Evolutionary conservation across 64 coral and sea anemone genomes (phyloP), one percentile per base, ranked within the genome.

Genomic region (Montipora cactus): DNA sequence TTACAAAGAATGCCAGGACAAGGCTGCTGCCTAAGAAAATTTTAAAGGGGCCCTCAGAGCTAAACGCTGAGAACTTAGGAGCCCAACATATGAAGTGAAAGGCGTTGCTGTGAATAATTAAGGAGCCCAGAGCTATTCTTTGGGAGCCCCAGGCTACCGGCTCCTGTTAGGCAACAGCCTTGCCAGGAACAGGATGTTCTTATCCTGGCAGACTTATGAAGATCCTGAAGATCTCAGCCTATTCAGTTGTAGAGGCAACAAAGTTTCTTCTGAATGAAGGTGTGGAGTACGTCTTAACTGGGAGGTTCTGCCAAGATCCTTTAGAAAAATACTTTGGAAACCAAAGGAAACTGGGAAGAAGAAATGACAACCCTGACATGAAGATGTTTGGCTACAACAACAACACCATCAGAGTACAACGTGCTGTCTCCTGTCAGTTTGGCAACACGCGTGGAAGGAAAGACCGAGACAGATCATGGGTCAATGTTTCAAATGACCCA

Each of bases 121-220:
- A n/a, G n/a, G n/a, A n/a, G n/a, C n/a, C n/a, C n/a, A n/a, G n/a
- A n/a, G n/a, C n/a, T n/a, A n/a, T n/a, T n/a, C n/a, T n/a, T n/a
- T n/a, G n/a, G n/a, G n/a, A n/a, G n/a, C n/a, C n/a, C n/a, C n/a
- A n/a, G n/a, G n/a, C n/a, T n/a, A n/a, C n/a, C n/a, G n/a, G n/a
- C n/a, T n/a, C n/a, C n/a, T n/a, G n/a, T n/a, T n/a, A n/a, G n/a
- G n/a, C n/a, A n/a, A n/a, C n/a, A n/a, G n/a, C n/a, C n/a, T n/a
- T n/a, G n/a, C n/a, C n/a, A 87, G 84, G 47, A 87, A 67, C 68
- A 87, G 68, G 15, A 73, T 87, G 84, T 87, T 68, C 55, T 7
- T 92, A 15, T 92, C 91, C 15, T 85, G 80, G 80, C 91, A 92
- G 44, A 92, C 81, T 10, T 92, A 55, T 50, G 81, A 92, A 83